Evolutionary conservation across 2,888 invertebrate species (phyloP), one percentile per base, ranked within the genome.

Genomic region (Brenthis daphne): DNA sequence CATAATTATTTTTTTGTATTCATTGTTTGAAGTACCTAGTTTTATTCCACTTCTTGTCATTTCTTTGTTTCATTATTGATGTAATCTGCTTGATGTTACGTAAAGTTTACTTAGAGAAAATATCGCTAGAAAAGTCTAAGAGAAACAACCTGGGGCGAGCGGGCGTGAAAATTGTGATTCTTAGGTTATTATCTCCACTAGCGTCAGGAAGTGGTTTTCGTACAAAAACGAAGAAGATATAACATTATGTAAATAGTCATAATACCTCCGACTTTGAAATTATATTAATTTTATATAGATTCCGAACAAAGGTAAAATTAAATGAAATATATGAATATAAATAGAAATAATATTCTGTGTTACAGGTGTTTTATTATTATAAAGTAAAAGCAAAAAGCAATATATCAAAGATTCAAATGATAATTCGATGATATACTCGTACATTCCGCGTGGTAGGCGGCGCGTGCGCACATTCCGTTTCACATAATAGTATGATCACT

Each of bases 391-490:
- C 64, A 64, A 54, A 64, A 4, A 54, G 47, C 24, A 47, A 65
- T 65, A 24, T 29, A 64, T 67, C 64, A 75, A 74, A 77, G 76
- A 75, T 76, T 73, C 65, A 68, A 67, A 71, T 64, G 66, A 70
- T 69, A 69, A 69, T 71, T 69, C 60, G 50, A 63, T 56, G 60
- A 61, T 51, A 57, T 73, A 67, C 85, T 53, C 55, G 73, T 73
- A 65, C 85, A 91, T 92, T 84, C 92, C 91, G 77, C 78, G 81
- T 71, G 80, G 83, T 80, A 87, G 85, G 80, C 87, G 85, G 82
- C 83, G 88, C 87, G 84, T 74, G 77, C 84, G 84, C 85, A 77
- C 86, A 92, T 92, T 87, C 92, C 92, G 90, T 92, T 92, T 92
- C 92, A 90, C 92, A 88, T 86, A 79, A 80, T 80, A 80, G 66